Evolutionary conservation across 1,140 invertebrate species (phyloP), one percentile per base, ranked within the genome.

Genomic region (Drosophila tropicalis): DNA sequence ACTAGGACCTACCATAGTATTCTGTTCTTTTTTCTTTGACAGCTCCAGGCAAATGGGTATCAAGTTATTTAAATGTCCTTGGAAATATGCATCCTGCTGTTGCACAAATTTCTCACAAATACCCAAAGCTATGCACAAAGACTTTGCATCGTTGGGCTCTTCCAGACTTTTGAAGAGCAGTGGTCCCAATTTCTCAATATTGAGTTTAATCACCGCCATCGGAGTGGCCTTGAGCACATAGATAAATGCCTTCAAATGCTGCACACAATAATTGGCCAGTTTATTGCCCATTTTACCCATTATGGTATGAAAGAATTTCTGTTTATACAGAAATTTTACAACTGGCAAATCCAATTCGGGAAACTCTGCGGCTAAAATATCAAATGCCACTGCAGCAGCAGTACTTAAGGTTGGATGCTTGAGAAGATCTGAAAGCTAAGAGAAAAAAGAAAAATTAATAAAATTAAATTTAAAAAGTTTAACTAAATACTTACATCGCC

Each of bases 141-240:
- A 83, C 60, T 94, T 92, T 22, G 92, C 92, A 76, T 95, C 81
- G n/a, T 77, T 94, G 44, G 93, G 93, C 56, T 94, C 93, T 17
- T 94, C 94, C 32, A 96, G 84, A 67, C 94, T 94, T 70, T 95
- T 94, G 41, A 96, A 93, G n/a, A 96, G 92, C 72, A 96, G 83
- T 54, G 95, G 94, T 22, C 94, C 92, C 60, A 95, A 92, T 95
- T 96, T 92, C 74, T 92, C 82, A 79, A 95, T 93, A 84, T 96
- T 93, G 80, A 94, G 93, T 74, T 94, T 92, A 67, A 96, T 91
- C 36, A 95, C 93, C 73, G 93, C 92, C 74, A 94, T 93, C 5
- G 95, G 94, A 17, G 94, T 92, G 77, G 94, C 93, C 72, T 94
- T 93, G 1, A 96, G 83, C 40, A 95, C 93, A 92, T 94, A 94